Evolutionary conservation across 2,888 invertebrate species (phyloP).

Genomic region (Cyrtodaria siliqua): DNA sequence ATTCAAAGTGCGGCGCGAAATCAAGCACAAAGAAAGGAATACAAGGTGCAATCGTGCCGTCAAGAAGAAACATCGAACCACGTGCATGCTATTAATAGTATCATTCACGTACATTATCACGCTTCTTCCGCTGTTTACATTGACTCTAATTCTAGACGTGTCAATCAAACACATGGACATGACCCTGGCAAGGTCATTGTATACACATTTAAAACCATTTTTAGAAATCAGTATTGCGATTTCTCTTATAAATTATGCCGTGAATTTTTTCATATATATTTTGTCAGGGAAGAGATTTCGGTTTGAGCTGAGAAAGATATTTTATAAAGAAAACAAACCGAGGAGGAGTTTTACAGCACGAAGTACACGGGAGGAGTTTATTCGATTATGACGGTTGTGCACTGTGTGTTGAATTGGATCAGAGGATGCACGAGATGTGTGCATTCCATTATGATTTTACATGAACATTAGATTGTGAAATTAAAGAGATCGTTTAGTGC

Average conservation of each 20-base stretch:
- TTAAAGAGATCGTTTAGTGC: no score
- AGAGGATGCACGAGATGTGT: no score
- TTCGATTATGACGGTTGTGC: constrained; percentile 31
- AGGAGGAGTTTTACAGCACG: constrained; percentile 28
- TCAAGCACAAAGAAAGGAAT: constrained; percentile 38
- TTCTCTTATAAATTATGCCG: constrained; percentile 77
- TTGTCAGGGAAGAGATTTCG: constrained; percentile 78
- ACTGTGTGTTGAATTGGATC: no score
- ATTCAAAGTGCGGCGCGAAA: constrained; percentile 53
- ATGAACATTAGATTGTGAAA: no score
- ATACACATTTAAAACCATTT: constrained; percentile 59
- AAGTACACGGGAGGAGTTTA: constrained; percentile 35
- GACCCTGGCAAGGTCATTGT: constrained; percentile 39
- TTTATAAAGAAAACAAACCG: constrained; percentile 34
- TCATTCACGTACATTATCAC: constrained; percentile 77
- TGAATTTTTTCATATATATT: no score
- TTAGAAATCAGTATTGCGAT: constrained; percentile 68
- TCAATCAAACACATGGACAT: constrained; percentile 45
- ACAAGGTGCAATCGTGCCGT: no score
- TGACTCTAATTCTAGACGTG: constrained; percentile 72
- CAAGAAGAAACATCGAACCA: no score
- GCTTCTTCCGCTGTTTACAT: constrained; percentile 73
- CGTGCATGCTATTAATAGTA: no score
- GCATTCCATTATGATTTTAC: no score
- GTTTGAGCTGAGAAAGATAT: constrained; percentile 68